Conservation (phyloP, 2,888 invertebrate genomes). For the Cataglyphis cursor region DNA sequence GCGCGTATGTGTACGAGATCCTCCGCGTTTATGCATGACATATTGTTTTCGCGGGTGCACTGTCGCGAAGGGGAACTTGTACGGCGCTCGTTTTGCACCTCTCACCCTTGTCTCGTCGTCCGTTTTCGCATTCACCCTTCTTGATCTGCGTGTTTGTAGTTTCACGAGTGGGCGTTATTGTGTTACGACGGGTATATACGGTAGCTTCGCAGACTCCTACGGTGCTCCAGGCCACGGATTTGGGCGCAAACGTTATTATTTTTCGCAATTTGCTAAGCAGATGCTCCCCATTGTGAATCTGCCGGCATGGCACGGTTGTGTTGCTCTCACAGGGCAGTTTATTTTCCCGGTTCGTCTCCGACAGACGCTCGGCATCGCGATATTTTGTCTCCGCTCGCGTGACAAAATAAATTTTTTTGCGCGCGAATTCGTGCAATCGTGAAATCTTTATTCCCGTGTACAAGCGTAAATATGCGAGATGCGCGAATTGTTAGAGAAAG, state of each 20-base stretch:
- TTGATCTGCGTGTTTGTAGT: conserved; percentile 28
- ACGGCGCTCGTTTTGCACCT: conserved; percentile 63
- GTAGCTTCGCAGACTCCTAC: conserved; percentile 65
- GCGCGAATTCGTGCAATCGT: conserved; percentile 37
- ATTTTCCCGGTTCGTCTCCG: conserved; percentile 55
- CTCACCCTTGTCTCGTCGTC: conserved; percentile 22
- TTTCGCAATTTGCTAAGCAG: conserved; percentile 85
- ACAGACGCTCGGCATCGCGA: conserved; percentile 26
- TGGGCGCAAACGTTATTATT: conserved; percentile 84
- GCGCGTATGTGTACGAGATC: conserved; percentile 25
- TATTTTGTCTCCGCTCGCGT: conserved; percentile 30
- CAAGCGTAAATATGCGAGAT: neutral
- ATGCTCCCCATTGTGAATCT: conserved; percentile 78
- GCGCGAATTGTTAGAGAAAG: neutral
- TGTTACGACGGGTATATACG: conserved; percentile 68
- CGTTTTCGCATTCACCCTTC: conserved; percentile 33
- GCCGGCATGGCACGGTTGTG: conserved; percentile 26
- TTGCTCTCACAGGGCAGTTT: conserved; percentile 60
- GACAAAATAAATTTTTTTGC: conserved; percentile 40
- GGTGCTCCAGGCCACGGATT: conserved; percentile 57
- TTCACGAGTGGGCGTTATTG: conserved; percentile 75
- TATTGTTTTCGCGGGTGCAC: conserved; percentile 75
- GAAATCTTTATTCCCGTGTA: conserved; percentile 27
- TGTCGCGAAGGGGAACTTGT: conserved; percentile 43
- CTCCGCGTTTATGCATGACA: conserved; percentile 52